Base-by-base conservation (phyloP, 2,797 vertebrate species). In the Acropternis orthonyx region DNA sequence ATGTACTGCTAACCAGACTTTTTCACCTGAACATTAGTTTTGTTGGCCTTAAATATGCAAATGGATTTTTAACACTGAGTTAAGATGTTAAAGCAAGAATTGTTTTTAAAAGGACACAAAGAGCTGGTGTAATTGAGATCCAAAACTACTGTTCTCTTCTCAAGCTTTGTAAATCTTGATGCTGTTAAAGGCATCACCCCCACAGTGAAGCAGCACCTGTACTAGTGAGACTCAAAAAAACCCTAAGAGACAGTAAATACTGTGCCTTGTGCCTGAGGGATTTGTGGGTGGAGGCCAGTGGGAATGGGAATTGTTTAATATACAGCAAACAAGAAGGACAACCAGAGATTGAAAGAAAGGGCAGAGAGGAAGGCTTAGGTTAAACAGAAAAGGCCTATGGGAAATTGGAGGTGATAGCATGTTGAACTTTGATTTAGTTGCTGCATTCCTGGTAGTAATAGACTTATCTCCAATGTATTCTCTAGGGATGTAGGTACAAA, bases 71-170 rank as follows among this genome's bases (percentile, higher is more conserved):
- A 96, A 94, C 27, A 68, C 49, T 27, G 67, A 37, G 34, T 89
- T 87, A 92, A 95, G 84, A 55, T 79, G 34, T 82, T 81, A 83
- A 92, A 44, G 58, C 59, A 59, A 61, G 66, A 88, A 36, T 82
- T 95, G 34, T 79, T 94, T 97, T 93, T 96, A 89, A 88, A 91
- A 95, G 52, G 77, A 83, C 9, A 48, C 34, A 27, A 71, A 91
- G 48, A 73, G 80, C 3, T 65, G 8, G 11, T 91, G 22, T 52
- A 18, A 30, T 19, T 85, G 69, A 92, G n/a, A 94, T 72, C 18
- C 30, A 68, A 92, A 96, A 91, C 89, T 75, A n/a, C n/a, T 48
- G n/a, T 80, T 67, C 51, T 91, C 76, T 54, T 67, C 51, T 91
- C 76, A 32, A 49, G 68, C 61, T 84, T 96, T 41, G 3, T 23